These are phyloP conservation scores for Euthynnus affinis DNA, from an alignment of 2,797 vertebrate species.

Conservation along the genomic window DNA sequence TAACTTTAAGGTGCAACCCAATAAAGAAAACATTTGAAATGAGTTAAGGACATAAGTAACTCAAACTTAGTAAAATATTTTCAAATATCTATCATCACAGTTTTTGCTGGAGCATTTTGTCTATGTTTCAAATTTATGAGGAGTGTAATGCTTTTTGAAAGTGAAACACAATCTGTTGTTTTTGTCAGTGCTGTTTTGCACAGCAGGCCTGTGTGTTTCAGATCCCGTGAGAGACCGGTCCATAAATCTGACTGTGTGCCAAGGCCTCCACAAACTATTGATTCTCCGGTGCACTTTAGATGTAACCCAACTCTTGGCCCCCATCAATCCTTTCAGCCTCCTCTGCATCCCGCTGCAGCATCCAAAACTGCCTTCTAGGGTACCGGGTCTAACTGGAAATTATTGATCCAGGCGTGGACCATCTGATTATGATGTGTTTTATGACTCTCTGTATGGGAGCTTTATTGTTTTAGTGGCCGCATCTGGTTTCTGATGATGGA, in stretches of 20 bases:
- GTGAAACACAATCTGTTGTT: constrained; percentile 73
- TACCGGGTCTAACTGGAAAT: constrained; percentile 74
- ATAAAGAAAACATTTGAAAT: background rate
- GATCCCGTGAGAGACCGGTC: constrained; percentile 55
- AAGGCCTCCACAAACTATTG: constrained; percentile 74
- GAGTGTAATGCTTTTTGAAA: constrained; percentile 52
- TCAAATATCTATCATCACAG: background rate
- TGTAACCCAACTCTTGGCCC: constrained; percentile 78
- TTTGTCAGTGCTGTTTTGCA: constrained; percentile 42
- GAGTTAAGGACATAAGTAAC: background rate
- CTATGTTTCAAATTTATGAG: constrained; percentile 39
- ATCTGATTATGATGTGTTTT: constrained; percentile 82
- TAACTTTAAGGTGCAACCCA: background rate
- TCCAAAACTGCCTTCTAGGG: constrained; percentile 66
- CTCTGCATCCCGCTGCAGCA: constrained; percentile 62
- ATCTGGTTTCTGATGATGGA: constrained; percentile 82
- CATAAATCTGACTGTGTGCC: constrained; percentile 65
- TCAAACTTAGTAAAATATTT: background rate
- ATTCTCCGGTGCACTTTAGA: constrained; percentile 81
- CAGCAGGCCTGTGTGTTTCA: constrained; percentile 40
- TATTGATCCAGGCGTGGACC: constrained; percentile 74
- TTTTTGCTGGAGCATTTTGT: constrained; percentile 17
- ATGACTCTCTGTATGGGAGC: constrained; percentile 72
- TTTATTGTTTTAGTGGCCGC: constrained; percentile 81
- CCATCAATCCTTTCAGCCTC: constrained; percentile 65